These are phyloP conservation scores for Pogona vitticeps DNA, from an alignment of 2,113 vertebrate species.

Conservation along the genomic window DNA sequence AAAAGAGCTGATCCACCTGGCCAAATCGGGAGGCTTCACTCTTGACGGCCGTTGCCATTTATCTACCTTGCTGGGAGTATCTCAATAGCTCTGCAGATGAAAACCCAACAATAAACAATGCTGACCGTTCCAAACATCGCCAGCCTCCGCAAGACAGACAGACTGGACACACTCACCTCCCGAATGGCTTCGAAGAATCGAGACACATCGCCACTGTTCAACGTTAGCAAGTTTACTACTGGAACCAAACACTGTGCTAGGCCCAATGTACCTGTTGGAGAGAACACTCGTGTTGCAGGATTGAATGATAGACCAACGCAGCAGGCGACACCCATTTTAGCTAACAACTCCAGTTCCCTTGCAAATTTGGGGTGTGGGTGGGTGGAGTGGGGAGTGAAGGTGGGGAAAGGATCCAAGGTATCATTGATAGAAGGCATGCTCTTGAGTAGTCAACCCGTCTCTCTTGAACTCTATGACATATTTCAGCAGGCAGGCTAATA, in stretches of 20 bases:
- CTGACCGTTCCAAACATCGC: neutral
- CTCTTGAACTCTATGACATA: too few species aligned
- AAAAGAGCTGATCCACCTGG: too few species aligned
- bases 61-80: neutral
- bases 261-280: slow-evolving; percentile 89
- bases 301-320: too few species aligned
- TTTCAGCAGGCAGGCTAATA: too few species aligned
- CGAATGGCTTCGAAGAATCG: slow-evolving; percentile 94
- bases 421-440: too few species aligned
- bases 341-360: neutral
- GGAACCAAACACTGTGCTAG: slow-evolving; percentile 95
- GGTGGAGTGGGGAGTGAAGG: too few species aligned
- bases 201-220: slow-evolving; percentile 98
- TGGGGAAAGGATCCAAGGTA: too few species aligned
- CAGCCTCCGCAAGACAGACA: neutral
- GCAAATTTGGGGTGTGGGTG: neutral
- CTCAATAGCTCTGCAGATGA: neutral
- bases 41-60: neutral
- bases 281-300: neutral
- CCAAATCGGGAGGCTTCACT: neutral
- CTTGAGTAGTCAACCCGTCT: too few species aligned
- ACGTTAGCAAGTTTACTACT: slow-evolving; percentile 97
- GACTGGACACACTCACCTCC: slow-evolving; percentile 83
- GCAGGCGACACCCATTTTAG: neutral
- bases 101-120: neutral